A percentile compares a stretch with the other conserved stretches of the same genome.
Evolutionary conservation across 2,797 vertebrate species (phyloP).

Genomic region (Momotus momota): DNA sequence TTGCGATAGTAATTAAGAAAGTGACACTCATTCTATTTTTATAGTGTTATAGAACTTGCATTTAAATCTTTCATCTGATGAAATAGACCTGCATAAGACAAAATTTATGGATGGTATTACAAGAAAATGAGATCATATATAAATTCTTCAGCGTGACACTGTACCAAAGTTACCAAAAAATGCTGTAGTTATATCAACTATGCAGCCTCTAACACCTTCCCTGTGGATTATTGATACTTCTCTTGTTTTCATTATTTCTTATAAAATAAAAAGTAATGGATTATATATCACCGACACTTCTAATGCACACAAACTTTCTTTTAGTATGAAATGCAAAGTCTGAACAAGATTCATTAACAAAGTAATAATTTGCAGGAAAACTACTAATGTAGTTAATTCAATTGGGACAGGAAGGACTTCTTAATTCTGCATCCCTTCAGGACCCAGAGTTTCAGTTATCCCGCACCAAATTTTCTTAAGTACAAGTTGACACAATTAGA

Average conservation of each 20-base stretch:
- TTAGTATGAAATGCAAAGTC: neutral
- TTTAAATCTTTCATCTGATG: neutral
- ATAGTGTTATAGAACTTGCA: neutral
- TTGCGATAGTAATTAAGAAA: neutral
- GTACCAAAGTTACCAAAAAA: neutral
- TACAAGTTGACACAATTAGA: neutral
- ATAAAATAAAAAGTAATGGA: neutral
- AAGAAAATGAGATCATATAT: neutral
- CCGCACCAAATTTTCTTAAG: neutral
- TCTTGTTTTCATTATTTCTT: neutral
- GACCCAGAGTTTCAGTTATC: neutral
- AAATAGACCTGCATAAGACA: neutral
- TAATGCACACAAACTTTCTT: neutral
- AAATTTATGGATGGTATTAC: neutral
- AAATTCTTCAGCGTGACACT: neutral
- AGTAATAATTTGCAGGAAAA: neutral
- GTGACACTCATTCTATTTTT: neutral
- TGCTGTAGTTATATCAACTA: neutral
- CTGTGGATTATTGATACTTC: neutral
- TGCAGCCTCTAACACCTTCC: neutral
- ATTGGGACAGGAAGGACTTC: neutral
- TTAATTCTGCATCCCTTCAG: neutral
- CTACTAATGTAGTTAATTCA: neutral
- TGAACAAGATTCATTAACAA: neutral
- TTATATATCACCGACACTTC: neutral